Base-by-base conservation (phyloP, 2,113 vertebrate genomes). In the Megalops atlanticus region DNA sequence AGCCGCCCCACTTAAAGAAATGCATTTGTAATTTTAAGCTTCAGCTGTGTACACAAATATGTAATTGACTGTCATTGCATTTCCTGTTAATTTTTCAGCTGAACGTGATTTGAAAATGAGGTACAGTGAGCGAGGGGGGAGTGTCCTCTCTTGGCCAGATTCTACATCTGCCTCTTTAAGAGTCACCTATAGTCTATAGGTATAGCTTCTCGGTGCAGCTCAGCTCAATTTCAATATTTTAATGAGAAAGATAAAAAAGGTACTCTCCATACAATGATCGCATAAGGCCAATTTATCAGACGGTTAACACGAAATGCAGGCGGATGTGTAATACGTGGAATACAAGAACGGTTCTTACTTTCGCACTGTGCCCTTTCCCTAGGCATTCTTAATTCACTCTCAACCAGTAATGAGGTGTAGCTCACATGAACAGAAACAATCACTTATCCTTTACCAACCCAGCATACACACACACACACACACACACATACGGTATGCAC, bases 101-200 rank as follows among this genome's bases (percentile, higher is more conserved):
- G 84, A 91, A 88, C 86, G n/a, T 87, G 84, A 89, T 90, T 82
- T 88, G 86, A 85, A 91, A 89, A 89, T 88, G 83, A 84, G 81
- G 75, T 70, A 82, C 47, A 75, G 40, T 4, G 74, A 52, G 54
- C 21, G 24, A 35, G 31, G 39, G 7, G 12, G 31, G 47, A 39
- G 18, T 11, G 8, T 58, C 70, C 8, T 38, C 41, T 27, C 4
- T 14, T 64, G 16, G 14, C 33, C n/a, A n/a, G n/a, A n/a, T n/a
- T n/a, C 84, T 38, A 18, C 33, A 54, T 41, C 80, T 88, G 88
- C 80, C 85, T 87, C 89, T 91, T 89, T 90, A 90, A 91, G 87
- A 90, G 78, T n/a, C 83, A 64, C 58, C 58, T 64, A 64, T 64
- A 64, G 58, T 31, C 31, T 64, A 4, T 31, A 27, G n/a, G 18